Percentiles rank a stretch among this genome's conserved stretches.
Conservation (phyloP, 2,113 vertebrate genomes). For the Nycticorax nycticorax region DNA sequence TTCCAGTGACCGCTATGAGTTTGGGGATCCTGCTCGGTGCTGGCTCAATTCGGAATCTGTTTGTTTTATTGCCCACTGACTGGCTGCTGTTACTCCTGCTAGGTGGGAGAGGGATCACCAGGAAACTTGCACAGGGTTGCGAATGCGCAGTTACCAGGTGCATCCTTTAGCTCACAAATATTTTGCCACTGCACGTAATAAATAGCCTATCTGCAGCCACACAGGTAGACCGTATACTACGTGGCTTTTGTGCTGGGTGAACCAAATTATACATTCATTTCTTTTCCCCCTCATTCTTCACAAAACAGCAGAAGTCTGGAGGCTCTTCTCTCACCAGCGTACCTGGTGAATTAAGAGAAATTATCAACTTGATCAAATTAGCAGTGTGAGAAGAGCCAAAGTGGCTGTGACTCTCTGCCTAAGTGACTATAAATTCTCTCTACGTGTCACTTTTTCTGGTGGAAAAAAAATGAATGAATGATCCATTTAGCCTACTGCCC, state of each 20-base stretch:
- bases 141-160: neutral
- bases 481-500: constrained; percentile 33
- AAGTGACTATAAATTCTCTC: neutral
- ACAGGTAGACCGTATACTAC: neutral
- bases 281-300: constrained; percentile 29
- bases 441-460: neutral
- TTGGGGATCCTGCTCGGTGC: neutral
- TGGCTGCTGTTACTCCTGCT: neutral
- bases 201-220: neutral
- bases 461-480: constrained; percentile 24
- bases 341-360: constrained; percentile 49
- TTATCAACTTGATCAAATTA: constrained; percentile 62
- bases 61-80: neutral
- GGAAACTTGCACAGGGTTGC: neutral
- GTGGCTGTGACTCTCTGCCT: constrained; percentile 19
- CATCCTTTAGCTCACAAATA: neutral
- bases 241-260: neutral
- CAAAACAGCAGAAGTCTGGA: constrained; percentile 31
- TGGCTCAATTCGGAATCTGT: neutral
- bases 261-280: neutral
- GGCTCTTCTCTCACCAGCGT: constrained; percentile 1
- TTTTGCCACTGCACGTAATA: neutral
- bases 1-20: neutral
- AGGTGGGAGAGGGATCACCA: neutral
- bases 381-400: constrained; percentile 40